Conservation (phyloP, 2,113 vertebrate genomes). For the Chunga burmeisteri region DNA sequence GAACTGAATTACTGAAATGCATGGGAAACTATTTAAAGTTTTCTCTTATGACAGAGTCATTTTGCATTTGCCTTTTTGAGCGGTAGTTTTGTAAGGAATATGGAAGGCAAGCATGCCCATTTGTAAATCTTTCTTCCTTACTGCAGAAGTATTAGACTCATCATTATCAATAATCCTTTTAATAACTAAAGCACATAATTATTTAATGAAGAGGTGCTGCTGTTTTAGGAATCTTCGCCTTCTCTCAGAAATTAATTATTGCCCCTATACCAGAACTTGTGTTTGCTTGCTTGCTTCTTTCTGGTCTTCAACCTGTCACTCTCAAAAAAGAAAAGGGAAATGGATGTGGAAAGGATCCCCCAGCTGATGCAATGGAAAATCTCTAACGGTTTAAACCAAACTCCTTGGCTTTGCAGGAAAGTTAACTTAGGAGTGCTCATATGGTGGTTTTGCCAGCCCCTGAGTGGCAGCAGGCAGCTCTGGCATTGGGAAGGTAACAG, state of each 20-base stretch:
- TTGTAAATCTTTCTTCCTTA: background rate
- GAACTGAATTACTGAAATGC: background rate
- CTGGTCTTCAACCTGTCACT: background rate
- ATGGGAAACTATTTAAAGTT: background rate
- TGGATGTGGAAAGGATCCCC: background rate
- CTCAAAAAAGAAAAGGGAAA: background rate
- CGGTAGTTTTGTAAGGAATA: background rate
- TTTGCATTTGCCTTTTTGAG: background rate
- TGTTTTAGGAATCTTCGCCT: background rate
- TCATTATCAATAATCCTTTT: background rate
- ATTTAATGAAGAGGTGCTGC: background rate
- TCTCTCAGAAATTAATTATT: background rate
- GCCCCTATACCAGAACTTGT: background rate
- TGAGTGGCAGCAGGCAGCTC: background rate
- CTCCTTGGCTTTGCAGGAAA: background rate
- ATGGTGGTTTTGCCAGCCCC: background rate
- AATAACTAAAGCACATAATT: background rate
- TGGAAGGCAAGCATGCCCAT: background rate
- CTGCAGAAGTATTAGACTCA: background rate
- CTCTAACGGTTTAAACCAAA: fast-evolving
- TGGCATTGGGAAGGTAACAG: background rate
- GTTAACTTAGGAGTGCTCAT: background rate
- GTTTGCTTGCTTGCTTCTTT: background rate
- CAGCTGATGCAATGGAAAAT: background rate
- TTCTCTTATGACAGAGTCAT: background rate